Base-by-base conservation (phyloP, 2,113 vertebrate genomes). In the Microcebus griseorufus region DNA sequence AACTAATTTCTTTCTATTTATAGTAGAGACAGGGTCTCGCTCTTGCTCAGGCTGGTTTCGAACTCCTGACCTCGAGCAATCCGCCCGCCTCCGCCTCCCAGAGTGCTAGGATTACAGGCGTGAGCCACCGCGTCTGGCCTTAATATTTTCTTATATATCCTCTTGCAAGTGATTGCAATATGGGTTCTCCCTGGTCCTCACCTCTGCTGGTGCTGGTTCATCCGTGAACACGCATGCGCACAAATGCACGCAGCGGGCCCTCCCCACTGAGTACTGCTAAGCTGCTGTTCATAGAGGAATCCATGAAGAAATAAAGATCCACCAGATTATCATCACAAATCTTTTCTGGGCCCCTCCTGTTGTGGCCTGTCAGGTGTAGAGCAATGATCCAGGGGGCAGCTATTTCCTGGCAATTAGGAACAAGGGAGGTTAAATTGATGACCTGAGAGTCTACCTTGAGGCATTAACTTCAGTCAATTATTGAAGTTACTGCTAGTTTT, bases 391-490 rank as follows among this genome's bases (percentile, higher is more conserved):
- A 55, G 81, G 73, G 9, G 58, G 72, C 82, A 76, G 67, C 58
- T 53, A 22, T 78, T 95, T 86, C 70, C 90, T 42, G 55, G 72
- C 0, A 23, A 92, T 95, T 92, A 94, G 62, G 45, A 93, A 73
- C 69, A 67, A 89, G 93, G 95, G 65, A 86, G 62, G 73, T 83
- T 55, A 87, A 93, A 96, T 42, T 90, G 93, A 97, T 78, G 93
- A 79, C 91, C 94, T 84, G 75, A 67, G 91, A 93, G 93, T 93
- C 64, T 2, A 17, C 86, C 73, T 39, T 42, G 55, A 79, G 95
- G 86, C 94, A 96, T 94, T 96, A 90, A 94, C 86, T 94, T 84
- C 73, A 81, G 89, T 95, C 97, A 96, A 84, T 97, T 97, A 96
- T 78, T 94, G 94, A 98, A 96, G 97, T 64, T 92, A 96, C 73